Conservation (phyloP, 2,113 vertebrate genomes). For the Malurus cyaneus region DNA sequence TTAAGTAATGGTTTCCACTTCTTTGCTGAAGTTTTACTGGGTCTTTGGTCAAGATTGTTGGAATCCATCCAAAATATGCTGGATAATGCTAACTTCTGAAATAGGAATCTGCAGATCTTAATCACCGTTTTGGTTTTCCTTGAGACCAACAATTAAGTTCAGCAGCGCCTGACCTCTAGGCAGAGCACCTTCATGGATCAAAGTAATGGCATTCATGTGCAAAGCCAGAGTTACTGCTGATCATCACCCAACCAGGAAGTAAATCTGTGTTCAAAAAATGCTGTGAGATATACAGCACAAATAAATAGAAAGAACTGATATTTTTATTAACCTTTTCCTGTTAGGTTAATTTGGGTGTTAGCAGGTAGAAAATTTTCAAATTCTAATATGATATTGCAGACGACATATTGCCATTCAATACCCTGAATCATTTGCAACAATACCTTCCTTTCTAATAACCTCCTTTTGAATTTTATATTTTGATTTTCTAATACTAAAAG, state of each 20-base stretch:
- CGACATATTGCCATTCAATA: not conserved
- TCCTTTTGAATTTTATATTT: not conserved
- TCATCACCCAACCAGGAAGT: not conserved
- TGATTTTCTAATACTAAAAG: not conserved
- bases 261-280: not conserved
- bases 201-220: not conserved
- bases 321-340: not conserved
- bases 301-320: not conserved
- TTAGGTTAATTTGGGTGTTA: not conserved
- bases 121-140: not conserved
- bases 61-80: not conserved
- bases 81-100: not conserved
- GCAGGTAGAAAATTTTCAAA: not conserved
- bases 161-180: not conserved
- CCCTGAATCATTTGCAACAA: not conserved
- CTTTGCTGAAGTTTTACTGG: not conserved
- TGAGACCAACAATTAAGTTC: not conserved
- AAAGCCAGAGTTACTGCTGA: not conserved
- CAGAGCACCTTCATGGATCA: not conserved
- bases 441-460: not conserved
- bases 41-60: not conserved
- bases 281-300: not conserved
- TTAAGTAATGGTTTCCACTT: not conserved
- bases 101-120: not conserved
- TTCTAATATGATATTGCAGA: not conserved